Evolutionary conservation across 2,797 vertebrate genomes (phyloP).

Genomic region (Channa striata): DNA sequence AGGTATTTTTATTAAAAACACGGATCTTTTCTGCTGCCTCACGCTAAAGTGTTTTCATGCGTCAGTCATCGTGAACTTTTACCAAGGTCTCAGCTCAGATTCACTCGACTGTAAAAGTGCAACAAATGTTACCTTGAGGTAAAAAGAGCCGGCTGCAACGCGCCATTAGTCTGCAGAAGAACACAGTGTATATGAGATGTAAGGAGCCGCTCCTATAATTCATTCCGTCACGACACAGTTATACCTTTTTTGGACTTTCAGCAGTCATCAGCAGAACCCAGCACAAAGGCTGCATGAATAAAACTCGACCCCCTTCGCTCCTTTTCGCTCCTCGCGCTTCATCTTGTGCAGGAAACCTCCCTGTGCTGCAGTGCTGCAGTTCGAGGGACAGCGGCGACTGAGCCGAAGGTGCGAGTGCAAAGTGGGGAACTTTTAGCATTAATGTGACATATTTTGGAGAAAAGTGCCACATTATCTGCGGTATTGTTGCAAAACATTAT

Average conservation of each 20-base stretch:
- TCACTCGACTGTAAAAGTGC: not conserved
- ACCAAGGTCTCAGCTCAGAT: constrained; percentile 13
- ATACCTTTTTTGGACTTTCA: too few relatives aligned
- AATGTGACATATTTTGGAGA: too few relatives aligned
- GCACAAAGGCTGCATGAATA: too few relatives aligned
- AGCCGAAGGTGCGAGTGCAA: not conserved
- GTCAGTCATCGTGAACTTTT: constrained; percentile 62
- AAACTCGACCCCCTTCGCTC: too few relatives aligned
- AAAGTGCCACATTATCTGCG: too few relatives aligned
- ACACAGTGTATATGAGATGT: not conserved
- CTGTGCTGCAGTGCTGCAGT: not conserved
- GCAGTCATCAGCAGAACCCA: too few relatives aligned
- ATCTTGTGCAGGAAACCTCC: constrained; percentile 14
- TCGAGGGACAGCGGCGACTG: not conserved
- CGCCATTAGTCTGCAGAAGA: not conserved
- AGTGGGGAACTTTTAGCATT: not conserved
- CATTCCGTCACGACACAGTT: too few relatives aligned
- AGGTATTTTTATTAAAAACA: not conserved
- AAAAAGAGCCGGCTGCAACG: not conserved
- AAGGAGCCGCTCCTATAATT: too few relatives aligned
- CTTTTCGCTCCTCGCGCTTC: not conserved
- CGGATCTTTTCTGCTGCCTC: too few relatives aligned
- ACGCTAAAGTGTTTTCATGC: too few relatives aligned
- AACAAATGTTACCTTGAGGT: not conserved
- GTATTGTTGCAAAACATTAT: not conserved